These are phyloP conservation scores for Dryococelus australis DNA, from an alignment of 2,888 invertebrate genomes.

Conservation along the genomic window DNA sequence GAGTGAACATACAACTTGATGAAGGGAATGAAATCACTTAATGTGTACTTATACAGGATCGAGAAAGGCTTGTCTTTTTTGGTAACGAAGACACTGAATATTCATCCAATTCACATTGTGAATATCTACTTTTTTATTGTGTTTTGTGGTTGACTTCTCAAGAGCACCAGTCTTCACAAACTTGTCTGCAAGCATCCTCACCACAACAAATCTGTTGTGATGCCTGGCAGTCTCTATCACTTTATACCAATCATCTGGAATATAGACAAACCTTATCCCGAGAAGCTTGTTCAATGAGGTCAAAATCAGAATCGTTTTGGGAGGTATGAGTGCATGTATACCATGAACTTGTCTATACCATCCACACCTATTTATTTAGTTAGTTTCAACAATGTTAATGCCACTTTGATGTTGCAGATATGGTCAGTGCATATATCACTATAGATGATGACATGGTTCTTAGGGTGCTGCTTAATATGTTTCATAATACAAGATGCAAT, in stretches of 20 bases:
- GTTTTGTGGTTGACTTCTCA: not conserved
- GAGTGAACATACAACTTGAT: too few species aligned
- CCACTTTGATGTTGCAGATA: slow-evolving; percentile 13
- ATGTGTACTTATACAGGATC: too few species aligned
- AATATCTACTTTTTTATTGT: not conserved
- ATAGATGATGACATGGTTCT: slow-evolving; percentile 10
- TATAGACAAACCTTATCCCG: not conserved
- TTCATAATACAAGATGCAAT: too few species aligned
- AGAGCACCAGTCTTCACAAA: not conserved
- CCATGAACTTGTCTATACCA: not conserved
- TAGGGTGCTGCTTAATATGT: not conserved
- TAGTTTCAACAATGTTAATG: not conserved
- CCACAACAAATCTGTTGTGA: not conserved
- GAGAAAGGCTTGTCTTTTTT: too few species aligned
- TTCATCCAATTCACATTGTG: not conserved
- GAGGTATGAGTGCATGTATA: slow-evolving; percentile 18
- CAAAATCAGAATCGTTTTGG: slow-evolving; percentile 29
- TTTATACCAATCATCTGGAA: slow-evolving; percentile 21
- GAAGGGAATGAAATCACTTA: too few species aligned
- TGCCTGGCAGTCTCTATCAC: slow-evolving; percentile 1
- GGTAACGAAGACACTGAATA: not conserved
- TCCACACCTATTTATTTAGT: not conserved
- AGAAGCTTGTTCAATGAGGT: not conserved
- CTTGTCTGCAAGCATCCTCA: not conserved
- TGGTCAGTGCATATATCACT: slow-evolving; percentile 7